A percentile compares a stretch with the other conserved stretches of the same genome.
These are phyloP conservation scores for Peromyscus nudipes DNA, from an alignment of 2,797 vertebrate species.

Conservation along the genomic window DNA sequence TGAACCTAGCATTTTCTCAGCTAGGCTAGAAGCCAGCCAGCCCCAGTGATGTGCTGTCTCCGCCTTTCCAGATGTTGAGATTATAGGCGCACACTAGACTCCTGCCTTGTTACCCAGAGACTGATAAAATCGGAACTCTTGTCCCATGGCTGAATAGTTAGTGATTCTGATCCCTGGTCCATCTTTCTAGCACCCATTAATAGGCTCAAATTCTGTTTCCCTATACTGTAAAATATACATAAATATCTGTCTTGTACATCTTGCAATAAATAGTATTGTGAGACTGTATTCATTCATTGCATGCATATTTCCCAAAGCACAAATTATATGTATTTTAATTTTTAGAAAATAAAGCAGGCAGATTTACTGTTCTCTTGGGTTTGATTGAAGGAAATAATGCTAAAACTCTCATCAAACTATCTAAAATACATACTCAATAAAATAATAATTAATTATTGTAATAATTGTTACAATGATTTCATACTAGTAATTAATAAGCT, in stretches of 20 bases:
- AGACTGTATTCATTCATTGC: not conserved
- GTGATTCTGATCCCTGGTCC: not conserved
- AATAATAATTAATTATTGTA: not conserved
- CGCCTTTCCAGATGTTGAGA: not conserved
- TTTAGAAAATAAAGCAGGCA: not conserved
- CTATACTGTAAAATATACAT: not conserved
- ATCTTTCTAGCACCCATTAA: not conserved
- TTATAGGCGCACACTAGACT: not conserved
- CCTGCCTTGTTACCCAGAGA: not conserved
- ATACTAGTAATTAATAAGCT: slow-evolving; percentile 18
- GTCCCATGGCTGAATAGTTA: not conserved
- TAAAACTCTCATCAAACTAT: not conserved
- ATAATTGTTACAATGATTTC: not conserved
- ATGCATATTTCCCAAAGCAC: not conserved
- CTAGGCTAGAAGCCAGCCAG: not conserved
- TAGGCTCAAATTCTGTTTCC: slow-evolving; percentile 17
- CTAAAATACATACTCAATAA: slow-evolving; percentile 1
- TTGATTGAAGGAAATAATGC: slow-evolving; percentile 51
- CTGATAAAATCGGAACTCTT: not conserved
- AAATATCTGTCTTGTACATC: not conserved
- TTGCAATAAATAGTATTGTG: not conserved
- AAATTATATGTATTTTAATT: not conserved
- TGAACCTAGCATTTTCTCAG: not conserved
- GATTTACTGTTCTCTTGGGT: not conserved
- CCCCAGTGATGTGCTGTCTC: not conserved